Base-by-base conservation (phyloP, 2,888 invertebrate genomes). In the Aporophyla nigra region DNA sequence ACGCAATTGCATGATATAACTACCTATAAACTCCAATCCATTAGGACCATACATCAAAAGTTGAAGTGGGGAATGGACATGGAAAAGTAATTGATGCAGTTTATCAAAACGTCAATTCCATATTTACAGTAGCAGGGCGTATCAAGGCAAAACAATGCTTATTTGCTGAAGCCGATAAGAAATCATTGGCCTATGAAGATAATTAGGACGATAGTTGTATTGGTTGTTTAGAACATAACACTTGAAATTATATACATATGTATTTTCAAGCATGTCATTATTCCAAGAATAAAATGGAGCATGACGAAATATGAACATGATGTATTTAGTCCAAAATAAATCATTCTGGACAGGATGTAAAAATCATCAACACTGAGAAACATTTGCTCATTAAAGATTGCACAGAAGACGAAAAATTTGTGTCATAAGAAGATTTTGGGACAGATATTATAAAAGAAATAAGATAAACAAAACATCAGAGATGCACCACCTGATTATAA, bases 111-210 rank as follows among this genome's bases (percentile, higher is more conserved):
- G 51, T 66, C 61, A 77, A 68, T 66, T 67, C 63, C 46, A 68
- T 70, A 66, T 75, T 75, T 59, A 70, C 69, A 83, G 58, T 71
- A 71, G 69, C 65, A 56, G 27, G 56, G 51, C 27, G 51, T 77
- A 74, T 74, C 74, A 78, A 81, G 71, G 76, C 76, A 62, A 86
- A 81, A 84, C 74, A 76, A 74, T 67, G 54, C 79, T 65, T 66
- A 74, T 70, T 59, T 84, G 40, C 66, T 78, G 12, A 72, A 54
- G 1, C 21, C 61, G 86, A 86, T 87, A 87, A 87, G 79, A 49
- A 85, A 87, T 66, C 74, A 76, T 87, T 82, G 67, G 73, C 65
- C 76, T 62, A 56, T 71, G 70, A 71, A 68, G 87, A 76, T 76
- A 76, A 74, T 77, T 80, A 83, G 71, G 74, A 66, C 67, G 69